phyloP scores from a whole-genome alignment of 2,797 vertebrate species.

The Tinamus major region DNA sequence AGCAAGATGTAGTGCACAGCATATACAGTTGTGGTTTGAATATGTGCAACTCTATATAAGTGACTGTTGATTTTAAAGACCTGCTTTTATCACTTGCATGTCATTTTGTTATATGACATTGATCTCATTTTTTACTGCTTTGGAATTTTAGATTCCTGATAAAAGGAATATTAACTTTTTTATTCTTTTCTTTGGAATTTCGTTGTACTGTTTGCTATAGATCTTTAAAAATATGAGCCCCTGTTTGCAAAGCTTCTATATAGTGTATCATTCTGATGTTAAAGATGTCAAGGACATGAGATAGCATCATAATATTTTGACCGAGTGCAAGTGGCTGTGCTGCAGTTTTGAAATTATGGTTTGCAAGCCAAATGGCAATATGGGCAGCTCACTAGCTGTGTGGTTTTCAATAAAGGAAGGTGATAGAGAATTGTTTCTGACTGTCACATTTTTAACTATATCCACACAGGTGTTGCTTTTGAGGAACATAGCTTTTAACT shows the following conservation, averaged over 20 bases:
- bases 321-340: background rate
- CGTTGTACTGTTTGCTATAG: background rate
- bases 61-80: background rate
- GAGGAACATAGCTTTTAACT: background rate
- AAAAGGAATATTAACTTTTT: background rate
- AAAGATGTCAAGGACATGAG: background rate
- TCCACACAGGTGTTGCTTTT: background rate
- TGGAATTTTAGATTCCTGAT: background rate
- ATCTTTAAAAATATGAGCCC: background rate
- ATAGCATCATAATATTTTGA: constrained; percentile 13
- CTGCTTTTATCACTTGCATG: background rate
- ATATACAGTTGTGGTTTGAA: background rate
- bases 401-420: background rate
- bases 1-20: rapidly evolving
- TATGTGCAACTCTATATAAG: background rate
- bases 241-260: background rate
- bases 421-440: background rate
- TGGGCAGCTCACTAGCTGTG: constrained; percentile 17
- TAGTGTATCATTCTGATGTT: background rate
- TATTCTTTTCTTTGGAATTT: background rate
- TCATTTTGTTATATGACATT: background rate
- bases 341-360: constrained; percentile 9
- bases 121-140: background rate
- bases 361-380: constrained; percentile 24
- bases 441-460: background rate